phyloP scores from a whole-genome alignment of 2,797 vertebrate species.

The Lateolabrax maculatus region DNA sequence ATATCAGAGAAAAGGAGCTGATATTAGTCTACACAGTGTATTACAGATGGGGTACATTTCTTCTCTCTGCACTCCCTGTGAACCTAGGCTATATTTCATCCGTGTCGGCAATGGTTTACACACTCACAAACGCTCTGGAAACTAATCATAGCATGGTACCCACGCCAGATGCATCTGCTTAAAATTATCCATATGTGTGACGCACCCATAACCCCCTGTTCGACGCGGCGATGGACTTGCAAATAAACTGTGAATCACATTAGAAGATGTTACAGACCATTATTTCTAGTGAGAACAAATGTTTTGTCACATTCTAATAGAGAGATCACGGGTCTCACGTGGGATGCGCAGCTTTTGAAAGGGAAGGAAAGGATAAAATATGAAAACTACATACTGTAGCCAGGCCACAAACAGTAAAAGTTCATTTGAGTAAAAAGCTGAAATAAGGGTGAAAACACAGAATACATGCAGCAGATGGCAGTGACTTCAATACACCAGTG shows the following conservation, averaged over 20 bases:
- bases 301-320: slow-evolving; percentile 82
- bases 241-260: slow-evolving; percentile 83
- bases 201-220: slow-evolving; percentile 69
- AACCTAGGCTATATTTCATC: slow-evolving; percentile 97
- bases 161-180: slow-evolving; percentile 88
- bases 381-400: background rate
- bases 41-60: slow-evolving; percentile 99
- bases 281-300: slow-evolving; percentile 78
- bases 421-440: background rate
- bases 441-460: background rate
- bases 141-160: slow-evolving; percentile 90
- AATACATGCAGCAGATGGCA: background rate
- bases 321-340: slow-evolving; percentile 63
- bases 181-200: slow-evolving; percentile 85
- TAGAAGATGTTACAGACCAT: slow-evolving; percentile 76
- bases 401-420: background rate
- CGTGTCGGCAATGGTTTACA: slow-evolving; percentile 90
- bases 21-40: slow-evolving; percentile 99
- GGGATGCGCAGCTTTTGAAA: slow-evolving; percentile 47
- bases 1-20: slow-evolving; percentile 99
- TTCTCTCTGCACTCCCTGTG: slow-evolving; percentile 95
- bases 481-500: background rate
- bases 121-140: slow-evolving; percentile 89
- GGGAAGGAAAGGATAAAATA: background rate
- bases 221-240: slow-evolving; percentile 77